Conservation (phyloP, 2,113 vertebrate species). For the Cisticola juncidis region DNA sequence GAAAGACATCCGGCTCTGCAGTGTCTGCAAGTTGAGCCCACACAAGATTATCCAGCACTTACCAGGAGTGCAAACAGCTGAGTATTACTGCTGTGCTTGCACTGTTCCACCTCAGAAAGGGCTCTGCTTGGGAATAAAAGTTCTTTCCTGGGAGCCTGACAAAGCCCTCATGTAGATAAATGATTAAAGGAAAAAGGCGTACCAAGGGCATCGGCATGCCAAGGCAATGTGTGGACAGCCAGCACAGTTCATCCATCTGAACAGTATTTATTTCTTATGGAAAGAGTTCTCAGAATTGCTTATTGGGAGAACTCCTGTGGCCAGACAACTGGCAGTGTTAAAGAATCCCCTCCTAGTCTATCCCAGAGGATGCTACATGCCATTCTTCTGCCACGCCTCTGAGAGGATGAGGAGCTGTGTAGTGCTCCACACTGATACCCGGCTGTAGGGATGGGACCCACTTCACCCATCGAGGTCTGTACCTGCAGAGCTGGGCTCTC, state of each 20-base stretch:
- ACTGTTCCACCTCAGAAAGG: not conserved
- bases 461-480: rapidly evolving
- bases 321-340: not conserved
- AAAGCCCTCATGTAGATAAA: not conserved
- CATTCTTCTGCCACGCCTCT: not conserved
- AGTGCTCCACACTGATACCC: rapidly evolving
- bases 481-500: not conserved
- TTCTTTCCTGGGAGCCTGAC: not conserved
- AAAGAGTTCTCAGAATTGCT: not conserved
- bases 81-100: not conserved
- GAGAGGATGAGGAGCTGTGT: not conserved
- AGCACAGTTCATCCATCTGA: not conserved
- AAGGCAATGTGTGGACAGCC: not conserved
- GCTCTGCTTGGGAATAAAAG: not conserved
- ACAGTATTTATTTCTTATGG: not conserved
- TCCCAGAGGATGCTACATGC: not conserved
- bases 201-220: not conserved
- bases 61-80: not conserved
- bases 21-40: not conserved
- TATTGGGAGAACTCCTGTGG: not conserved
- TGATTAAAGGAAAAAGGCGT: not conserved
- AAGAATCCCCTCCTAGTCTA: not conserved
- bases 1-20: not conserved
- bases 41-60: not conserved
- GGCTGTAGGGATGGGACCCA: not conserved